Percentiles rank a stretch among this genome's conserved stretches.
Conservation (phyloP, 1,140 invertebrate genomes). For the Apis dorsata region DNA sequence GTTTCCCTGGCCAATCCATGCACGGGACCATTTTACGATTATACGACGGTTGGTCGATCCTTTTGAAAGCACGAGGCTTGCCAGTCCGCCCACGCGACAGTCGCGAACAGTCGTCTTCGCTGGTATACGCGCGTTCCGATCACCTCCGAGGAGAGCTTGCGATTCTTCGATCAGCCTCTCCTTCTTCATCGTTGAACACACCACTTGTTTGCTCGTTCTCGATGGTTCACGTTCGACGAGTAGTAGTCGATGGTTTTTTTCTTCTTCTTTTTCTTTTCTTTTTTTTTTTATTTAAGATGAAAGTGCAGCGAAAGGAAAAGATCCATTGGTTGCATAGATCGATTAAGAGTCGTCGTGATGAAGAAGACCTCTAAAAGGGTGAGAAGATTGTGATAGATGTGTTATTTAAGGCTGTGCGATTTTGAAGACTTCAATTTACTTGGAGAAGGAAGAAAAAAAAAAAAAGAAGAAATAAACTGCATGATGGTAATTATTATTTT, state of each 20-base stretch:
- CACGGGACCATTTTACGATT: constrained; percentile 41
- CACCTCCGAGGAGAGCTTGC: constrained; percentile 15
- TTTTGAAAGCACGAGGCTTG: constrained; percentile 20
- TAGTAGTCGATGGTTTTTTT: background rate
- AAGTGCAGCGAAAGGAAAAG: background rate
- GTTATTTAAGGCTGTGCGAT: background rate
- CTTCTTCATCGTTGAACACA: constrained; percentile 24
- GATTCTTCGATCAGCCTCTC: constrained; percentile 16
- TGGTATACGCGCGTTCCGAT: constrained; percentile 50
- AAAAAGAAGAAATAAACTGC: no score
- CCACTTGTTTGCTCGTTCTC: constrained; percentile 9
- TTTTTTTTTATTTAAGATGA: background rate
- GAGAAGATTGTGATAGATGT: background rate
- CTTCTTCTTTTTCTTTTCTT: background rate
- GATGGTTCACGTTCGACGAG: background rate
- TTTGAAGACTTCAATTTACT: background rate
- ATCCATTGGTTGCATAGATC: no score
- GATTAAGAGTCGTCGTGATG: background rate
- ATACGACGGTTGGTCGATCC: constrained; percentile 52
- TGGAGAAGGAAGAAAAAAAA: background rate
- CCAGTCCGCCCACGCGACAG: constrained; percentile 56
- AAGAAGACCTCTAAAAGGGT: no score
- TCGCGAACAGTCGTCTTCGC: constrained; percentile 46
- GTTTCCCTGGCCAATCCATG: constrained; percentile 46
- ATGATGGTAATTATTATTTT: background rate